A percentile compares a stretch with the other conserved stretches of the same genome.
These are phyloP conservation scores for Amaurobius ferox DNA, from an alignment of 2,888 invertebrate genomes.

Conservation along the genomic window DNA sequence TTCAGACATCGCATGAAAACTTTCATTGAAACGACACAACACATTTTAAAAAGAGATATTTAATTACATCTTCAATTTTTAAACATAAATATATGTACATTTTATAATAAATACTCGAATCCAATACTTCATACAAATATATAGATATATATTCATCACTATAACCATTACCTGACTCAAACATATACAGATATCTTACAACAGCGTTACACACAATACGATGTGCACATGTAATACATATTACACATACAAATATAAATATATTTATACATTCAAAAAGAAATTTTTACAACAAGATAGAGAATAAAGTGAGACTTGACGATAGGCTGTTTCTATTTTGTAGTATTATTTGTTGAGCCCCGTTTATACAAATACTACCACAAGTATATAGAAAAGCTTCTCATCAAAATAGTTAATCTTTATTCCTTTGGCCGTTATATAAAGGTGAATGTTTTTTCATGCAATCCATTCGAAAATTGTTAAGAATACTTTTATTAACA, in stretches of 20 bases:
- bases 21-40: too few species aligned
- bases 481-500: too few species aligned
- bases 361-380: conserved; percentile 43
- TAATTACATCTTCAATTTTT: not conserved
- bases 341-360: conserved; percentile 58
- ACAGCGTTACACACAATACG: too few species aligned
- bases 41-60: too few species aligned
- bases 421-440: too few species aligned
- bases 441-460: too few species aligned
- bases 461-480: too few species aligned
- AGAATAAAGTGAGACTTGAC: not conserved
- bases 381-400: conserved; percentile 30
- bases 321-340: conserved; percentile 18
- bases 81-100: conserved; percentile 41
- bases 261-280: not conserved
- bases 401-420: not conserved
- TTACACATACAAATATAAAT: not conserved
- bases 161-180: not conserved
- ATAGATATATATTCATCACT: conserved; percentile 9
- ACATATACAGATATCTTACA: not conserved
- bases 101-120: conserved; percentile 18
- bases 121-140: conserved; percentile 37
- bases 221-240: not conserved
- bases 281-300: not conserved
- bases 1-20: too few species aligned